Conservation (phyloP, 2,888 invertebrate genomes). For the Exephanes ischioxanthus region DNA sequence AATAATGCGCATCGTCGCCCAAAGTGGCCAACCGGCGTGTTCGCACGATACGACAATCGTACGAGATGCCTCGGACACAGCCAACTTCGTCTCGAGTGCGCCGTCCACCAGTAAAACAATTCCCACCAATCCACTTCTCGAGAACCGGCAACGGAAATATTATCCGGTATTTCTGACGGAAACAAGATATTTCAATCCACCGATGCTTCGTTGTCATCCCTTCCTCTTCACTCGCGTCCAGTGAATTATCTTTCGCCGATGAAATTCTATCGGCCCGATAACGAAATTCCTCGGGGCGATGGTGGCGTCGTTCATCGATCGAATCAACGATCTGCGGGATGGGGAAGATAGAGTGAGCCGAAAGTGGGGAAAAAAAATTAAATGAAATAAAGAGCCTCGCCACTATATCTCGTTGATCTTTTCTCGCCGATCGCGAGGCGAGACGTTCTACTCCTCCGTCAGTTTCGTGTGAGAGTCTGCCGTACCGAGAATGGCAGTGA, state of each 20-base stretch:
- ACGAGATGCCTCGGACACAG: too few species aligned
- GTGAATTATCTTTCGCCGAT: constrained; percentile 28
- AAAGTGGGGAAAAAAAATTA: neutral
- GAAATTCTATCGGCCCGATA: constrained; percentile 14
- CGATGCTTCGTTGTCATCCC: constrained; percentile 9
- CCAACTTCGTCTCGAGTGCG: neutral
- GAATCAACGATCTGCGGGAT: constrained; percentile 27
- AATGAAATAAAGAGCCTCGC: neutral
- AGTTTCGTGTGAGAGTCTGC: neutral
- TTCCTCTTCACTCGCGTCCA: constrained; percentile 14
- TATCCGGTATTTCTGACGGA: neutral
- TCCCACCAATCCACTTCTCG: neutral
- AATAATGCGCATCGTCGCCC: neutral
- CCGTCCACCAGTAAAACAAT: constrained; percentile 1
- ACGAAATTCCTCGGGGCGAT: constrained; percentile 21
- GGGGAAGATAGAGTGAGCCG: neutral
- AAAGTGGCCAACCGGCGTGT: neutral
- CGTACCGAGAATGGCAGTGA: constrained; percentile 14
- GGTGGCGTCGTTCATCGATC: constrained; percentile 12
- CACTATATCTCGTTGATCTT: constrained; percentile 25
- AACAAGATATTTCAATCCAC: constrained; percentile 5
- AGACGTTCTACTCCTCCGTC: neutral
- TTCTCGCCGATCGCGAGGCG: constrained; percentile 19
- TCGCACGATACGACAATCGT: neutral
- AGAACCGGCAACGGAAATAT: constrained; percentile 7